A percentile compares a stretch with the other conserved stretches of the same genome.
phyloP scores from a whole-genome alignment of 1,140 invertebrate genomes.

The Halyomorpha halys region DNA sequence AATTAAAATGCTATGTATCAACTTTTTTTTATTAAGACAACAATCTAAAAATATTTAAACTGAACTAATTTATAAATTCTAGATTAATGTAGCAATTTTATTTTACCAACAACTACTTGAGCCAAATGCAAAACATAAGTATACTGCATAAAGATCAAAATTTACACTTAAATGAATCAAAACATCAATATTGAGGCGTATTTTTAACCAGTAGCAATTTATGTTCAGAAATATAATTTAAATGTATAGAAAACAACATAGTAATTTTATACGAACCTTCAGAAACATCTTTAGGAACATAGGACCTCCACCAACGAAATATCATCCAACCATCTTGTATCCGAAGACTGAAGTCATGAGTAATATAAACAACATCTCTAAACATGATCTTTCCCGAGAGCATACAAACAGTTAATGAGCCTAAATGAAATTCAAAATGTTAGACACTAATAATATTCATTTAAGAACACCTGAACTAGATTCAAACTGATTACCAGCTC shows the following conservation, averaged over 20 bases:
- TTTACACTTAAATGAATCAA: too few relatives aligned
- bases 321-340: conserved; percentile 95
- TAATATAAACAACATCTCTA: conserved; percentile 87
- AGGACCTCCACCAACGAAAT: conserved; percentile 93
- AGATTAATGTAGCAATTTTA: too few relatives aligned
- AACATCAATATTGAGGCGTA: too few relatives aligned
- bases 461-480: background rate
- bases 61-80: too few relatives aligned
- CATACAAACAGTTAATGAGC: conserved; percentile 87
- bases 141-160: too few relatives aligned
- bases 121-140: too few relatives aligned
- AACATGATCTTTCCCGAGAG: conserved; percentile 98
- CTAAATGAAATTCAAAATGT: conserved; percentile 40
- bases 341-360: conserved; percentile 84
- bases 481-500: conserved; percentile 61
- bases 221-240: too few relatives aligned
- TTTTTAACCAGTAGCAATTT: too few relatives aligned
- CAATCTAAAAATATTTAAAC: too few relatives aligned
- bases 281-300: conserved; percentile 87
- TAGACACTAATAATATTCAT: background rate
- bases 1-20: too few relatives aligned
- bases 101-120: too few relatives aligned
- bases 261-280: conserved; percentile 53
- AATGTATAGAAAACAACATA: background rate
- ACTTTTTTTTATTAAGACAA: too few relatives aligned